Evolutionary conservation across 2,888 invertebrate species (phyloP).

Genomic region (Dione juno): DNA sequence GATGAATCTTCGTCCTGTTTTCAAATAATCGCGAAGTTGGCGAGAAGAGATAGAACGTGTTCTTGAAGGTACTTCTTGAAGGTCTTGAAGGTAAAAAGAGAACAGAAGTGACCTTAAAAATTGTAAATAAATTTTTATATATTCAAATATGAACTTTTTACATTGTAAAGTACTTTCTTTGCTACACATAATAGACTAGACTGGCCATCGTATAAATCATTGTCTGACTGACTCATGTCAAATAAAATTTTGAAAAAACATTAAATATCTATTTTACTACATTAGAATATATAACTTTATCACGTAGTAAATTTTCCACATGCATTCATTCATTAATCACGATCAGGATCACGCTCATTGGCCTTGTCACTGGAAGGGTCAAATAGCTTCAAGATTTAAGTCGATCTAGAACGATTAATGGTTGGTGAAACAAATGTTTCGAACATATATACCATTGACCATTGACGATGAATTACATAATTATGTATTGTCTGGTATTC

Average conservation of each 20-base stretch:
- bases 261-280: neutral
- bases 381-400: slow-evolving; percentile 1
- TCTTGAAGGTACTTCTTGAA: neutral
- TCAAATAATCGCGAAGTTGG: neutral
- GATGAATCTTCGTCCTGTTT: neutral
- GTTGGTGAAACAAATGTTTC: neutral
- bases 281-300: neutral
- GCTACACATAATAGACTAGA: neutral
- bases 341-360: neutral
- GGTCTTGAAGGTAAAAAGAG: neutral
- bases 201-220: too few relatives aligned
- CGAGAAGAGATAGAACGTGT: neutral
- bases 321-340: neutral
- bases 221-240: too few relatives aligned
- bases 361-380: slow-evolving; percentile 9
- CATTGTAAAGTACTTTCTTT: neutral
- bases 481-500: too few relatives aligned
- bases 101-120: neutral
- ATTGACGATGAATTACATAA: too few relatives aligned
- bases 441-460: neutral
- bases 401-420: neutral
- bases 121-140: neutral
- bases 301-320: neutral
- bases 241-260: too few relatives aligned
- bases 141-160: neutral